Evolutionary conservation across 2,888 invertebrate genomes (phyloP).

Genomic region (Autographa pulchrina): DNA sequence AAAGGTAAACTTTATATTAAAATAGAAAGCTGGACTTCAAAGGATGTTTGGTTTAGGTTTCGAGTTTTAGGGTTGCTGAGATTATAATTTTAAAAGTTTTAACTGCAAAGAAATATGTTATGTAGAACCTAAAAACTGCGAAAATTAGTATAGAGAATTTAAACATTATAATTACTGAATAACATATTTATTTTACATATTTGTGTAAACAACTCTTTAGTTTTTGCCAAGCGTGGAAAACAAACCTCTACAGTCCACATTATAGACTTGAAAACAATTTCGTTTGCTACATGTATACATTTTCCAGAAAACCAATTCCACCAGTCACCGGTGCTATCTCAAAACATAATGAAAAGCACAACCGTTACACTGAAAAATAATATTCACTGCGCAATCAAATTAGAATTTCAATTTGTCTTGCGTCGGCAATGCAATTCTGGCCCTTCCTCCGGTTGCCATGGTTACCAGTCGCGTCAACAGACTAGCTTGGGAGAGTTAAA

Average conservation of each 20-base stretch:
- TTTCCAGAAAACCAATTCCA: constrained; percentile 19
- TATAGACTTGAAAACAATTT: no score
- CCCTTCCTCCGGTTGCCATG: constrained; percentile 57
- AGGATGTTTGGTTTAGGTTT: not conserved
- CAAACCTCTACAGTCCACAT: no score
- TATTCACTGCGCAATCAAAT: constrained; percentile 51
- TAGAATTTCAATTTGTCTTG: constrained; percentile 58
- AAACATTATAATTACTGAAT: no score
- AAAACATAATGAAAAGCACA: constrained; percentile 34
- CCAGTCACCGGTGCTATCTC: constrained; percentile 19
- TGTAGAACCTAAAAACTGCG: no score
- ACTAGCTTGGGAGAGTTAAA: constrained; percentile 34
- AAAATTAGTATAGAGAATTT: no score
- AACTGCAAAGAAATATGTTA: no score
- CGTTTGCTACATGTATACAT: not conserved
- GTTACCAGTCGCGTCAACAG: constrained; percentile 64
- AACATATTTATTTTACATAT: no score
- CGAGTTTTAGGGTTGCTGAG: not conserved
- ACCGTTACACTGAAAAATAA: constrained; percentile 39
- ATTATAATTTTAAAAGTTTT: no score
- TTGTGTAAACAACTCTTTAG: no score
- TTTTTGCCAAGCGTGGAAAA: no score
- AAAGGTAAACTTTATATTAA: constrained; percentile 35
- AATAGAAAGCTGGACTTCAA: constrained; percentile 5
- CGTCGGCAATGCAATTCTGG: constrained; percentile 47